Evolutionary conservation across 2,797 vertebrate genomes (phyloP).

Genomic region (Notolepis coatsorum): DNA sequence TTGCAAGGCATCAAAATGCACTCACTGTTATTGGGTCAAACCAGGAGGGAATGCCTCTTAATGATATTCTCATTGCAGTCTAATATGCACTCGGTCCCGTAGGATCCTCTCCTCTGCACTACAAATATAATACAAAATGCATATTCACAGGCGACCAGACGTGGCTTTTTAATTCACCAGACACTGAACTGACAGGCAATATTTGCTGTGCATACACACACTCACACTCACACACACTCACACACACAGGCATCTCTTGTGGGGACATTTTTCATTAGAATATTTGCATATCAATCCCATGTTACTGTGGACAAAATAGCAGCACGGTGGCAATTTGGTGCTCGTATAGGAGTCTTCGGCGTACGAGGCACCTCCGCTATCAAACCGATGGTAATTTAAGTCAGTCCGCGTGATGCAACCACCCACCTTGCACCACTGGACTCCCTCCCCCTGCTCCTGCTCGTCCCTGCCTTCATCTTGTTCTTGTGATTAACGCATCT

Average conservation of each 20-base stretch:
- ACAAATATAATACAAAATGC: conserved; percentile 56
- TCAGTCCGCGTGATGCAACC: conserved; percentile 57
- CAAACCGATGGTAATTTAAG: conserved; percentile 66
- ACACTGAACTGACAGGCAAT: conserved; percentile 44
- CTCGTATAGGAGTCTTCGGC: conserved; percentile 47
- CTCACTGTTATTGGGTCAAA: conserved; percentile 36
- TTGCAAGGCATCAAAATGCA: conserved; percentile 11
- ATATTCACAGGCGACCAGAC: conserved; percentile 54
- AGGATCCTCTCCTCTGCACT: conserved; percentile 38
- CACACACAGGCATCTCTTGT: conserved; percentile 29
- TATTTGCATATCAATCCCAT: conserved; percentile 51
- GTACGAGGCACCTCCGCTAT: conserved; percentile 47
- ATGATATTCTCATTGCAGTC: conserved; percentile 56
- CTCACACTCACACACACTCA: neutral
- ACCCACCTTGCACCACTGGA: conserved; percentile 52
- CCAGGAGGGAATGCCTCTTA: conserved; percentile 42
- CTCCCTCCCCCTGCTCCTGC: conserved; percentile 38
- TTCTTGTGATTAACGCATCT: conserved; percentile 71
- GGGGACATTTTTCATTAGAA: too few relatives aligned
- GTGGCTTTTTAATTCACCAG: conserved; percentile 49
- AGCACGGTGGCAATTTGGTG: conserved; percentile 40
- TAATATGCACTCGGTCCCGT: conserved; percentile 48
- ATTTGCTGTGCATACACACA: conserved; percentile 43
- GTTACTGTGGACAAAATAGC: conserved; percentile 58
- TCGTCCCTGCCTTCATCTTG: conserved; percentile 43